A percentile compares a stretch with the other conserved stretches of the same genome.
phyloP scores from a whole-genome alignment of 2,888 invertebrate species.

The Lycaena phlaeas region DNA sequence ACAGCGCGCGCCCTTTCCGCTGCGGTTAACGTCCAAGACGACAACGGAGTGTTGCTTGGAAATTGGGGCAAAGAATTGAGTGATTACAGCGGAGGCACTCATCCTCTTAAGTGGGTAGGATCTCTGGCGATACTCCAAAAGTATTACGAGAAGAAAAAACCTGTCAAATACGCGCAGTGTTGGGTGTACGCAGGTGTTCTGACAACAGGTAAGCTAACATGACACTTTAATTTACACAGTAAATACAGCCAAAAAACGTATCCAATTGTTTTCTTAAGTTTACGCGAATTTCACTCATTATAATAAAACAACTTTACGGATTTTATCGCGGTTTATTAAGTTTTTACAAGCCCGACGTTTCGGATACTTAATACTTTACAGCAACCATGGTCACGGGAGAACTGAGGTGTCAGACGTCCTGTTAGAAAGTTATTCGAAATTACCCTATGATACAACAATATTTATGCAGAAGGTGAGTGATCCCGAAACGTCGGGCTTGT shows the following conservation, averaged over 20 bases:
- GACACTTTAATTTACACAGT: background rate
- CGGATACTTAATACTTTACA: too few relatives aligned
- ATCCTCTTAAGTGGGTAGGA: conserved; percentile 93
- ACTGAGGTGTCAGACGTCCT: too few relatives aligned
- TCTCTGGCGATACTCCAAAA: conserved; percentile 89
- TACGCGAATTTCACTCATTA: too few relatives aligned
- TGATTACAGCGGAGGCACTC: conserved; percentile 86
- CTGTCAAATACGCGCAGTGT: conserved; percentile 95
- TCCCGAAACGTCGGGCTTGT: too few relatives aligned
- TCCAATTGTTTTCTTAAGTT: too few relatives aligned
- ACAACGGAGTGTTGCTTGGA: conserved; percentile 87
- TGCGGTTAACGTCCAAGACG: conserved; percentile 89
- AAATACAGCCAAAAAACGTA: background rate
- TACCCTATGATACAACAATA: too few relatives aligned
- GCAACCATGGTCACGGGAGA: too few relatives aligned
- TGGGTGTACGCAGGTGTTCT: conserved; percentile 96
- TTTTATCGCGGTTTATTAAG: too few relatives aligned
- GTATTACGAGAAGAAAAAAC: conserved; percentile 86
- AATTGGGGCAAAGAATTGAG: conserved; percentile 91
- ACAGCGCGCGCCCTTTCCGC: conserved; percentile 88
- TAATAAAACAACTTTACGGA: too few relatives aligned
- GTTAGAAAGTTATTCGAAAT: too few relatives aligned
- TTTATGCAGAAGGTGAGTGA: too few relatives aligned
- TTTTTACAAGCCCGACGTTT: too few relatives aligned
- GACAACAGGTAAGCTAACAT: conserved; percentile 77